Evolutionary conservation across 2,113 vertebrate genomes (phyloP).

Genomic region (Corythornis vintsioides): DNA sequence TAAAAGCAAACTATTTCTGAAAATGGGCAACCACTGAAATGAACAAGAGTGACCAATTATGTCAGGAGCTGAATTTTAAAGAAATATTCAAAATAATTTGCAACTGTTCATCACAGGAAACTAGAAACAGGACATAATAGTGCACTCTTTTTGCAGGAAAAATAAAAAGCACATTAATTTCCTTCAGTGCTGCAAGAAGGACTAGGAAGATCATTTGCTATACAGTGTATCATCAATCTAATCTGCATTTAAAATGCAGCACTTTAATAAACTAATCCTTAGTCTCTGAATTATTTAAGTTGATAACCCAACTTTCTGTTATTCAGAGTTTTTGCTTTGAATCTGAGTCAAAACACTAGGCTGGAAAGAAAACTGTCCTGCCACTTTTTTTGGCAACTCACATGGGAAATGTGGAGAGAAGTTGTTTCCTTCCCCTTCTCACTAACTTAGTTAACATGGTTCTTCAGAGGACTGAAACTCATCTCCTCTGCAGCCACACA

Average conservation of each 20-base stretch:
- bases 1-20: not conserved
- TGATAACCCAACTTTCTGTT: not conserved
- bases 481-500: not conserved
- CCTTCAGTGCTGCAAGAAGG: not conserved
- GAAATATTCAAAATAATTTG: not conserved
- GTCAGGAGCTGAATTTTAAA: not conserved
- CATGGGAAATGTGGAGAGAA: not conserved
- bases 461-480: not conserved
- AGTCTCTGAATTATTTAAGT: not conserved
- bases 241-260: not conserved
- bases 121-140: not conserved
- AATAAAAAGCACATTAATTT: not conserved
- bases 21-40: not conserved
- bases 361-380: constrained; percentile 1
- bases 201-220: not conserved
- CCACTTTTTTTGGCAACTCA: not conserved
- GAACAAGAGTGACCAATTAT: not conserved
- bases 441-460: not conserved
- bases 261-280: not conserved
- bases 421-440: not conserved
- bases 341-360: not conserved
- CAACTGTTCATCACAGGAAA: not conserved
- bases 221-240: not conserved
- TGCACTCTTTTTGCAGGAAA: not conserved
- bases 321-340: not conserved